Base-by-base conservation (phyloP, 2,888 invertebrate species). In the Pseudococcus jackbeardsleyi region DNA sequence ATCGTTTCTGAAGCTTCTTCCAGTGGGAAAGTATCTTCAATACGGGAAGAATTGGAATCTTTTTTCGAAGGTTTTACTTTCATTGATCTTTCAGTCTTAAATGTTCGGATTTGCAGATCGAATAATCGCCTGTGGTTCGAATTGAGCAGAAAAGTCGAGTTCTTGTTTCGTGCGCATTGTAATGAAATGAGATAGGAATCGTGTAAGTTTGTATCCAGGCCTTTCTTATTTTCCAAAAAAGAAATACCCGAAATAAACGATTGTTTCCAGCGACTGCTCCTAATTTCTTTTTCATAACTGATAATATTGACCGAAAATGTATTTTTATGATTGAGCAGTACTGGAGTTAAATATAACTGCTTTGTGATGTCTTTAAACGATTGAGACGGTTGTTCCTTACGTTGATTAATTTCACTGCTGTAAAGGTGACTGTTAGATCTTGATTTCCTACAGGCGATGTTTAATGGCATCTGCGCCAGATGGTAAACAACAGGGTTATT, bases 1-100 rank as follows among this genome's bases (percentile, higher is more conserved):
- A 22, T 89, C 19, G 39, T 89, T 68, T 19, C 88, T 48, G 46
- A 89, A 89, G 46, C 12, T 22, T 46, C 77, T 26, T 90, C 90
- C 1, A 89, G 46, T 90, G 92, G 92, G 68, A 94, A 91, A 48
- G 91, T 91, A 89, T 94, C 93, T 92, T 94, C 94, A 89, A 96
- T 92, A 91, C 96, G 93, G 89, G 93, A 93, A n/a, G 94, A 91
- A 86, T 96, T 91, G 64, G 94, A 93, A 0, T 96, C 95, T 92
- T 96, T 96, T 90, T 96, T 92, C 90, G 94, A 93, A 85, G 93
- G 91, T 90, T 96, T 96, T 0, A 95, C 94, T 90, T 94, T 93
- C 46, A 95, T 93, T 89, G 94, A 94, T 87, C 96, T 93, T 90
- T 96, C 95, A 0, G 96, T 97, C 92, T 96, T 97, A 91, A 97